Conservation (phyloP, 1,140 invertebrate species). For the Magallana gigas region DNA sequence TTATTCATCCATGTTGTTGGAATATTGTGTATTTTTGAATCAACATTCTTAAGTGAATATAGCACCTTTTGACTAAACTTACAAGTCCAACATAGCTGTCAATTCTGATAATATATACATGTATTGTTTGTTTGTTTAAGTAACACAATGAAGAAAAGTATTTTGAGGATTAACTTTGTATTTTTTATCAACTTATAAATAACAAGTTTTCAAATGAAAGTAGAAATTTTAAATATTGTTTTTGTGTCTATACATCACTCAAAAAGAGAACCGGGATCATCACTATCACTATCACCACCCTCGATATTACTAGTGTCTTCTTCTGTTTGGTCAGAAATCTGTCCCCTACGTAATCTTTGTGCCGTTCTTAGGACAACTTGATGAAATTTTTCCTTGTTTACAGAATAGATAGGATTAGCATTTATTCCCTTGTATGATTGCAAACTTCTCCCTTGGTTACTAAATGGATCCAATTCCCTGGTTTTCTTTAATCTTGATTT, state of each 20-base stretch:
- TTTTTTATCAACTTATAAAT: too few species aligned
- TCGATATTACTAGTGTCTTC: neutral
- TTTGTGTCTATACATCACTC: too few species aligned
- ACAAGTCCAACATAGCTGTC: too few species aligned
- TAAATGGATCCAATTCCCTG: neutral
- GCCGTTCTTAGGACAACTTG: neutral
- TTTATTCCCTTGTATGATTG: neutral
- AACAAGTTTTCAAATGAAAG: neutral
- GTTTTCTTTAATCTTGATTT: conserved; percentile 30
- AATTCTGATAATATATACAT: too few species aligned
- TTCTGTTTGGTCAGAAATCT: neutral
- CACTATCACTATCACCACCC: neutral
- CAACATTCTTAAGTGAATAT: too few species aligned
- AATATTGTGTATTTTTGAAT: too few species aligned
- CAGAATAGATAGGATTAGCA: neutral
- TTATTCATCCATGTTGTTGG: too few species aligned
- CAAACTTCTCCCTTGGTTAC: neutral
- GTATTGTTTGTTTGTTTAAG: neutral
- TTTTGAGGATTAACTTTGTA: too few species aligned
- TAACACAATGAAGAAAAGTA: neutral
- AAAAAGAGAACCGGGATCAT: too few species aligned
- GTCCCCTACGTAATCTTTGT: neutral
- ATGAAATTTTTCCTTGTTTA: conserved; percentile 8
- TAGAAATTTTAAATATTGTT: neutral
- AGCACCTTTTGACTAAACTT: too few species aligned